phyloP scores from a whole-genome alignment of 2,888 invertebrate species.

The Zaprionus lineosus region DNA sequence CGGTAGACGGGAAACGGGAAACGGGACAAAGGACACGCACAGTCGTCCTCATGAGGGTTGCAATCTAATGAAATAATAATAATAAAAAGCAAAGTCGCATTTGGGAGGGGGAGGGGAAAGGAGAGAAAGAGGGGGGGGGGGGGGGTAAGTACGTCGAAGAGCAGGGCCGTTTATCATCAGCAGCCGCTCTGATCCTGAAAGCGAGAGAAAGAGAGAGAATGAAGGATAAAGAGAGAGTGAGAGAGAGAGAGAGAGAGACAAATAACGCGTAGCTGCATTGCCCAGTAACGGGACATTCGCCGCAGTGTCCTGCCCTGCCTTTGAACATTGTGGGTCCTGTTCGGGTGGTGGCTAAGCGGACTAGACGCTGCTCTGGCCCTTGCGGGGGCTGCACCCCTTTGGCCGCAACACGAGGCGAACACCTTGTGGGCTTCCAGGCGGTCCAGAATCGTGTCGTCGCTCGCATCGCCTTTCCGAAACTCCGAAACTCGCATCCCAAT shows the following conservation, averaged over 20 bases:
- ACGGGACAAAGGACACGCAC: conserved; percentile 37
- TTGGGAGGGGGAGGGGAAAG: not conserved
- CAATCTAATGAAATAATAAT: conserved; percentile 75
- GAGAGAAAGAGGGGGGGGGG: not conserved
- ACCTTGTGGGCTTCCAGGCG: conserved; percentile 9
- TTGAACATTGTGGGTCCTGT: too few relatives aligned
- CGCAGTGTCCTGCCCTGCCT: not conserved
- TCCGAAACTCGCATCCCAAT: conserved; percentile 36
- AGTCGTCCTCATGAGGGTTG: conserved; percentile 51
- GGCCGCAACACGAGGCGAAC: not conserved
- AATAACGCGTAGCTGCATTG: not conserved
- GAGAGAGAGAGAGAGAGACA: conserved; percentile 12
- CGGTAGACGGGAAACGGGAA: conserved; percentile 7
- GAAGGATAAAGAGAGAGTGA: conserved; percentile 4
- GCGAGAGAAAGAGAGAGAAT: conserved; percentile 16
- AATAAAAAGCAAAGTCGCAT: conserved; percentile 52
- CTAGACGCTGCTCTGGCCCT: not conserved
- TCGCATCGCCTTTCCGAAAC: conserved; percentile 11
- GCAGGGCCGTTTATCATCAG: conserved; percentile 51
- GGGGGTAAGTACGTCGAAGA: not conserved
- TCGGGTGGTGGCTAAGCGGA: conserved; percentile 19
- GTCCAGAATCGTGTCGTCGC: conserved; percentile 16
- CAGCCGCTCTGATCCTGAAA: conserved; percentile 54
- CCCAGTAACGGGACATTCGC: conserved; percentile 49
- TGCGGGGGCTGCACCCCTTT: conserved; percentile 3